Conservation (phyloP, 1,140 invertebrate species). For the Scaptomyza hsui region DNA sequence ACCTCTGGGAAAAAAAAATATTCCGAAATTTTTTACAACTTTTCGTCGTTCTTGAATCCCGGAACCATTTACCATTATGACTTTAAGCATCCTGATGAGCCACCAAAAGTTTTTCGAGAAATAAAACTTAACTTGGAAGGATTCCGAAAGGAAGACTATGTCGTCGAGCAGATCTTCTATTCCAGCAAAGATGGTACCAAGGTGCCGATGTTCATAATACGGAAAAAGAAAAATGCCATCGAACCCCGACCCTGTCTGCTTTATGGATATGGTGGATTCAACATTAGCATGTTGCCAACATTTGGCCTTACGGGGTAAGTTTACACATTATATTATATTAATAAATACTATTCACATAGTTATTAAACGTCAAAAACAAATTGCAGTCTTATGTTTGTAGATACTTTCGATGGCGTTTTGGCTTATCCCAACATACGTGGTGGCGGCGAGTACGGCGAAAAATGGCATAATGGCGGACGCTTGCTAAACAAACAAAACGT, state of each 20-base stretch:
- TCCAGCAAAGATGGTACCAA: conserved; percentile 96
- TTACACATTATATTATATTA: background rate
- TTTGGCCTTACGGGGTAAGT: conserved; percentile 85
- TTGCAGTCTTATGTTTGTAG: conserved; percentile 91
- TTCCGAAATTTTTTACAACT: conserved; percentile 96
- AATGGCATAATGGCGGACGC: conserved; percentile 97
- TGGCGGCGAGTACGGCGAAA: conserved; percentile 98
- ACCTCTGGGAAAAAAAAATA: conserved; percentile 94
- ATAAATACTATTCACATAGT: background rate
- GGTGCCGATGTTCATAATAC: conserved; percentile 98
- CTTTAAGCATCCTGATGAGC: conserved; percentile 87
- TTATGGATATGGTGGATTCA: conserved; percentile 99
- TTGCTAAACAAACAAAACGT: conserved; percentile 98
- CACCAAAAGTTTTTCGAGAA: conserved; percentile 87
- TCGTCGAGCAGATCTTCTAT: conserved; percentile 97
- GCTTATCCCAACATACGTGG: conserved; percentile 98
- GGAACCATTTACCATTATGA: conserved; percentile 94
- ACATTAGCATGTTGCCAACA: conserved; percentile 94
- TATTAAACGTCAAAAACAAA: background rate
- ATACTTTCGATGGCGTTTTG: conserved; percentile 94
- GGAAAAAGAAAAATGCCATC: conserved; percentile 88
- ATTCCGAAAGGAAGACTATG: conserved; percentile 92
- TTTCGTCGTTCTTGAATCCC: conserved; percentile 97
- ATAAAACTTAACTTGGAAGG: conserved; percentile 92
- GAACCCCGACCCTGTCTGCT: conserved; percentile 92